phyloP scores from a whole-genome alignment of 2,888 invertebrate species.

The Caradrina clavipalpis region DNA sequence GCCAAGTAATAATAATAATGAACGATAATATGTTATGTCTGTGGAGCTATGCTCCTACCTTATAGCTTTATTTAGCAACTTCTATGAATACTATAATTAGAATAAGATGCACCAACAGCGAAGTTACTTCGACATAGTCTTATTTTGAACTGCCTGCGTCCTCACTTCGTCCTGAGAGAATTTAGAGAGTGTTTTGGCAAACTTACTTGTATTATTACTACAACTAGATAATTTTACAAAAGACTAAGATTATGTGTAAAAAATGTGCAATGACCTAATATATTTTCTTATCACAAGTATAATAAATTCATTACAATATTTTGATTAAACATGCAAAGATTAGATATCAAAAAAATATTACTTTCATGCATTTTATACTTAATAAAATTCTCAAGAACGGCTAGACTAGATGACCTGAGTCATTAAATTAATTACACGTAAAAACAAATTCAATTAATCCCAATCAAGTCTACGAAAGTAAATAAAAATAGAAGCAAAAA shows the following conservation, averaged over 20 bases:
- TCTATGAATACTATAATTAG: conserved; percentile 65
- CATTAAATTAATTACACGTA: not conserved
- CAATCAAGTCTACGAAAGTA: conserved; percentile 30
- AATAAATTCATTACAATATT: conserved; percentile 21
- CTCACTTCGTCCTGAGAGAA: not conserved
- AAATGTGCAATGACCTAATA: conserved; percentile 10
- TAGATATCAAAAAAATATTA: conserved; percentile 3
- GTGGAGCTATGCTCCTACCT: conserved; percentile 29
- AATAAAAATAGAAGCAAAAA: conserved; percentile 19
- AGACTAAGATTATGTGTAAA: not conserved
- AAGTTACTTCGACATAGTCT: conserved; percentile 37
- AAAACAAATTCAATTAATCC: conserved; percentile 28
- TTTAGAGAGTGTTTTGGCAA: conserved; percentile 12
- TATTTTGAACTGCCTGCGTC: conserved; percentile 26
- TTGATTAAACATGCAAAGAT: conserved; percentile 21
- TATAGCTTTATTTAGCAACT: conserved; percentile 56
- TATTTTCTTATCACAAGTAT: conserved; percentile 36
- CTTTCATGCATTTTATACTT: not conserved
- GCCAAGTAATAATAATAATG: conserved; percentile 64
- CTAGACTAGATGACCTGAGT: not conserved
- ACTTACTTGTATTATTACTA: not conserved
- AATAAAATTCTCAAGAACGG: conserved; percentile 8
- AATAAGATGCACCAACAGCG: conserved; percentile 55
- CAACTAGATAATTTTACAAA: no score
- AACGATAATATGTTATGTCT: conserved; percentile 40